Evolutionary conservation across 2,113 vertebrate species (phyloP).

Genomic region (Pelecanus crispus): DNA sequence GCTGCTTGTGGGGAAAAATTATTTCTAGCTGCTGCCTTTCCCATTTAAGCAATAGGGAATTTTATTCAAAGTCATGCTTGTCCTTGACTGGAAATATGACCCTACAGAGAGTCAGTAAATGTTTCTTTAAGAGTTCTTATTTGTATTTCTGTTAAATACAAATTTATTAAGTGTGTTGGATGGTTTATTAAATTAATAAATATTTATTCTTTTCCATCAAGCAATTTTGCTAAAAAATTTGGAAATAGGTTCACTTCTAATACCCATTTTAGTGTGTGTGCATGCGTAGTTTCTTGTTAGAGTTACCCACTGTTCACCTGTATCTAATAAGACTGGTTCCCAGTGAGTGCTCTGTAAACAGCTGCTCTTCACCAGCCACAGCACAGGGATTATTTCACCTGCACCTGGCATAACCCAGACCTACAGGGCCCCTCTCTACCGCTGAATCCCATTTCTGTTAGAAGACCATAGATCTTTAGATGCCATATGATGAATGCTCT

Average conservation of each 20-base stretch:
- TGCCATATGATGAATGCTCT: neutral
- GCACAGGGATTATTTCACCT: neutral
- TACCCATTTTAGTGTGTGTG: neutral
- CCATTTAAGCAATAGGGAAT: neutral
- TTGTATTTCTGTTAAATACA: neutral
- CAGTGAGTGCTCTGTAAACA: neutral
- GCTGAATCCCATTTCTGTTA: neutral
- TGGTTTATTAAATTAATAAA: neutral
- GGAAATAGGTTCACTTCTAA: neutral
- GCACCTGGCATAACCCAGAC: neutral
- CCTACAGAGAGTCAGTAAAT: neutral
- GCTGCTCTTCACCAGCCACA: neutral
- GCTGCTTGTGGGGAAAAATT: neutral
- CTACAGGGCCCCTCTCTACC: neutral
- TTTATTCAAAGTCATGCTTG: neutral
- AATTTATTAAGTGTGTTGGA: neutral
- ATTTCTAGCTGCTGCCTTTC: neutral
- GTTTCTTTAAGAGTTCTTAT: neutral
- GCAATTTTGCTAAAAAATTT: neutral
- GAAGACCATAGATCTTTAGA: neutral
- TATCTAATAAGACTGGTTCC: neutral
- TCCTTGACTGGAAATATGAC: neutral
- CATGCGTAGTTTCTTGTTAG: neutral
- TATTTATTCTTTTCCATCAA: neutral
- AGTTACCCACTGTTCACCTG: neutral